A percentile compares a stretch with the other conserved stretches of the same genome.
These are phyloP conservation scores for Heteromurus nitidus DNA, from an alignment of 2,888 invertebrate species.

Conservation along the genomic window DNA sequence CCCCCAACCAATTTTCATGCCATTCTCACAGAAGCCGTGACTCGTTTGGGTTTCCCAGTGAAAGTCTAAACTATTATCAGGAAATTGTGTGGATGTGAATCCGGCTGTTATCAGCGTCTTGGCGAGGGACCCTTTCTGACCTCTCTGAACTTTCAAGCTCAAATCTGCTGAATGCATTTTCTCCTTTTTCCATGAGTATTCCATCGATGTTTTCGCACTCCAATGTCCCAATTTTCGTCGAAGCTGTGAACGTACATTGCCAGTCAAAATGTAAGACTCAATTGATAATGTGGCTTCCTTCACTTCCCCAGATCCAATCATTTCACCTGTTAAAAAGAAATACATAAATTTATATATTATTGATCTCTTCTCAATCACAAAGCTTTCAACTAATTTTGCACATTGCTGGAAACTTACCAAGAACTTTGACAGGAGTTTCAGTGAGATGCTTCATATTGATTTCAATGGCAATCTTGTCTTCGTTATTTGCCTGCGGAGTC, in stretches of 20 bases:
- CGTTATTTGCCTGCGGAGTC: constrained; percentile 68
- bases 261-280: constrained; percentile 73
- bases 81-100: constrained; percentile 69
- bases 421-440: constrained; percentile 74
- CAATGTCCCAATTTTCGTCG: constrained; percentile 71
- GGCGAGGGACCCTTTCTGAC: constrained; percentile 71
- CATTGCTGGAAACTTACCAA: constrained; percentile 72
- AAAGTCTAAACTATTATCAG: constrained; percentile 73
- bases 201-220: constrained; percentile 73
- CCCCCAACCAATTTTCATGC: constrained; percentile 72
- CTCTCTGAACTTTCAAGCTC: constrained; percentile 72
- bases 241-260: constrained; percentile 71
- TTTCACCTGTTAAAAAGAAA: constrained; percentile 69
- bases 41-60: constrained; percentile 74
- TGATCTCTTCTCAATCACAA: not conserved
- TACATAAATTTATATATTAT: not conserved
- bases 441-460: constrained; percentile 74
- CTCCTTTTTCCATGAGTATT: constrained; percentile 73
- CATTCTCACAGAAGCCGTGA: constrained; percentile 74
- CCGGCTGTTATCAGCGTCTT: constrained; percentile 68
- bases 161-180: constrained; percentile 72
- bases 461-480: constrained; percentile 74
- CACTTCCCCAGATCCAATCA: constrained; percentile 70
- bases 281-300: constrained; percentile 71
- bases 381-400: not conserved